Conservation (phyloP, 2,113 vertebrate genomes). For the Nothocercus julius region DNA sequence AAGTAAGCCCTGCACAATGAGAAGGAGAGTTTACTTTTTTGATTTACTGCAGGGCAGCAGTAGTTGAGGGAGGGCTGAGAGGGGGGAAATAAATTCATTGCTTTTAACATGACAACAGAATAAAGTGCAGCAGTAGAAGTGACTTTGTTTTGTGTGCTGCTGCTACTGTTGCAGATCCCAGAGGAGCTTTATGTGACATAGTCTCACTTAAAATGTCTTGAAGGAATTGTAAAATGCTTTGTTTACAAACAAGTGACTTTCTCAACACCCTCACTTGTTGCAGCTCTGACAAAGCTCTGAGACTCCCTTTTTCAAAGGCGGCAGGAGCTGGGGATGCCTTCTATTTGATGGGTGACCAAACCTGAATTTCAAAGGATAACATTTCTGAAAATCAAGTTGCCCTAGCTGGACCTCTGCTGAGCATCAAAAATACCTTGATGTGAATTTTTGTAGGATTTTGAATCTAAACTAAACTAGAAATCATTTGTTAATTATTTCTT, state of each 20-base stretch:
- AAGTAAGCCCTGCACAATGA: constrained; percentile 83
- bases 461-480: not conserved
- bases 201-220: constrained; percentile 55
- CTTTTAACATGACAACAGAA: constrained; percentile 82
- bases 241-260: constrained; percentile 72
- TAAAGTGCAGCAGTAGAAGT: constrained; percentile 76
- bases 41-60: constrained; percentile 80
- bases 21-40: constrained; percentile 86
- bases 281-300: constrained; percentile 14
- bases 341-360: not conserved
- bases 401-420: rapidly evolving
- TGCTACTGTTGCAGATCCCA: constrained; percentile 65
- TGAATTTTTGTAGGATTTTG: not conserved
- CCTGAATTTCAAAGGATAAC: not conserved
- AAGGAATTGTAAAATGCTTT: constrained; percentile 66
- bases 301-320: not conserved
- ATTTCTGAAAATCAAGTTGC: not conserved
- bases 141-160: constrained; percentile 74
- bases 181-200: constrained; percentile 49
- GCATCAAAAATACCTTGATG: not conserved
- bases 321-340: not conserved
- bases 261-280: constrained; percentile 26
- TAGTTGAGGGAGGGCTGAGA: constrained; percentile 71
- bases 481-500: not conserved
- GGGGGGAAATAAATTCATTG: constrained; percentile 82